Evolutionary conservation across 2,888 invertebrate genomes (phyloP).

Genomic region (Rotaria sp.): DNA sequence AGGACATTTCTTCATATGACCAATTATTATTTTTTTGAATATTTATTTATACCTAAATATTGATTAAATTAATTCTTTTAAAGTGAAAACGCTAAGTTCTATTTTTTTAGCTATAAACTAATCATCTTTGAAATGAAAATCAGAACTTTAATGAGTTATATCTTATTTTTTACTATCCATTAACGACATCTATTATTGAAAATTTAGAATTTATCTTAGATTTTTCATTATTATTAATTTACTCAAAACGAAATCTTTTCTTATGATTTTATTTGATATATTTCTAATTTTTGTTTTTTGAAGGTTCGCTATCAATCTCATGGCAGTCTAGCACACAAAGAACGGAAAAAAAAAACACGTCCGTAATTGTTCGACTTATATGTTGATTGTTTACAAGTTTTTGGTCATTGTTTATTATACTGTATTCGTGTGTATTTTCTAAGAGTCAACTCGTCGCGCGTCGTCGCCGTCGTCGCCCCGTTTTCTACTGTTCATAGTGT

Average conservation of each 20-base stretch:
- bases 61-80: neutral
- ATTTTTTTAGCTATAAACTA: neutral
- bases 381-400: slow-evolving; percentile 3
- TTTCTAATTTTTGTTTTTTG: neutral
- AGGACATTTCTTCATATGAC: neutral
- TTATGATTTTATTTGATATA: neutral
- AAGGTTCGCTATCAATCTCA: neutral
- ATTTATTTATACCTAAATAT: neutral
- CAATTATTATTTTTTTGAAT: neutral
- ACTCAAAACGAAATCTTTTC: neutral
- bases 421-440: neutral
- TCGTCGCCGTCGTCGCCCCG: neutral
- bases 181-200: neutral
- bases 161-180: neutral
- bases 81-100: neutral
- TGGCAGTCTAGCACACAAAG: neutral
- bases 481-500: slow-evolving; percentile 5
- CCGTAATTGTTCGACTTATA: neutral
- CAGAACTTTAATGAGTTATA: too few relatives aligned
- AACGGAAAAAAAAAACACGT: neutral
- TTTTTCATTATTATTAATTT: neutral
- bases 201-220: neutral
- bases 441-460: neutral
- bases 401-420: neutral
- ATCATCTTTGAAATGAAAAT: neutral